Evolutionary conservation across 2,113 vertebrate genomes (phyloP).

Genomic region (Ascaphus truei): DNA sequence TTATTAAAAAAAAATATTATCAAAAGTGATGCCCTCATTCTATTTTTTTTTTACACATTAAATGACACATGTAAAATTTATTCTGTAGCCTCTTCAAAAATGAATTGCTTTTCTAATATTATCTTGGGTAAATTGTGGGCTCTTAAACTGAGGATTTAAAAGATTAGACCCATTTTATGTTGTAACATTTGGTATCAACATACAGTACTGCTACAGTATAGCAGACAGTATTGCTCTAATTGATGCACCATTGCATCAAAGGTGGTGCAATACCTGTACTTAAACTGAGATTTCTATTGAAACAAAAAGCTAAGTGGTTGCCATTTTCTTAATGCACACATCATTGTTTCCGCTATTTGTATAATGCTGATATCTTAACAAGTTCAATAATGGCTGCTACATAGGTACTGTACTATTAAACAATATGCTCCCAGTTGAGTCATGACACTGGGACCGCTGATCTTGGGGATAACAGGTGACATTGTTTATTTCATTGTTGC

Average conservation of each 20-base stretch:
- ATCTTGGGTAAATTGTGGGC: conserved; percentile 29
- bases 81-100: background rate
- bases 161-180: background rate
- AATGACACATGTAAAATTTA: background rate
- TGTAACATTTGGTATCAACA: conserved; percentile 28
- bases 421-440: conserved; percentile 29
- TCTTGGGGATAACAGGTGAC: conserved; percentile 58
- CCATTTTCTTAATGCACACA: no score
- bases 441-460: no score
- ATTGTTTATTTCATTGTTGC: conserved; percentile 73
- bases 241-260: no score
- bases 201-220: no score
- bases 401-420: conserved; percentile 26
- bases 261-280: no score
- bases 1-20: fast-evolving
- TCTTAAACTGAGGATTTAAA: background rate
- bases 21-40: no score
- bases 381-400: conserved; percentile 40
- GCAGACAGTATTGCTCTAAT: no score
- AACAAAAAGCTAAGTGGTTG: no score
- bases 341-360: no score
- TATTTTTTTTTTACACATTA: no score
- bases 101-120: conserved; percentile 14
- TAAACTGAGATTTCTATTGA: no score
- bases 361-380: conserved; percentile 35